Percentiles rank a stretch among this genome's conserved stretches.
Evolutionary conservation across 2,888 invertebrate species (phyloP).

Genomic region (Spisula subtruncata): DNA sequence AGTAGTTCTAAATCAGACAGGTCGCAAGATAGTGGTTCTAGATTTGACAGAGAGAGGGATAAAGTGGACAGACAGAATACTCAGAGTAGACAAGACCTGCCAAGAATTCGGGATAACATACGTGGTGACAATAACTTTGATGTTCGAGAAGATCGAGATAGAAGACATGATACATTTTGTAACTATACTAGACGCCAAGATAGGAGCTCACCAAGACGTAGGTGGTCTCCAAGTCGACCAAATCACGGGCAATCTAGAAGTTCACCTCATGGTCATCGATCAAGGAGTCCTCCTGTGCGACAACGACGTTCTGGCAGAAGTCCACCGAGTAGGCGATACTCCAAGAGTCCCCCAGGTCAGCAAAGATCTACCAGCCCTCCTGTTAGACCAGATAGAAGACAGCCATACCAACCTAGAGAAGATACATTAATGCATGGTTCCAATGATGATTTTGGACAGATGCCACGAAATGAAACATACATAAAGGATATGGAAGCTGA

Average conservation of each 20-base stretch:
- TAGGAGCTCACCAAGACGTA: background rate
- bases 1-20: background rate
- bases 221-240: slow-evolving; percentile 20
- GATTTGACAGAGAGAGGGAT: slow-evolving; percentile 12
- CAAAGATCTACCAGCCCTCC: background rate
- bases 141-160: background rate
- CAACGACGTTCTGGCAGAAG: background rate
- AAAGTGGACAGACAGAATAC: background rate
- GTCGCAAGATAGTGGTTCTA: background rate
- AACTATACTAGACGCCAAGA: background rate
- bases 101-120: background rate
- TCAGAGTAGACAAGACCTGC: background rate
- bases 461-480: background rate
- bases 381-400: background rate
- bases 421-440: background rate
- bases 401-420: background rate
- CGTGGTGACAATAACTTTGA: background rate
- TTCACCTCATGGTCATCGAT: background rate
- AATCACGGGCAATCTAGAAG: background rate
- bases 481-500: background rate
- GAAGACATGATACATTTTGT: slow-evolving; percentile 7
- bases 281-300: background rate
- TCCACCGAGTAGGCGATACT: background rate
- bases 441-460: background rate
- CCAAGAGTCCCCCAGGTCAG: background rate